Evolutionary conservation across 2,797 vertebrate genomes (phyloP), one percentile per base, ranked within the genome.

Genomic region (Dermochelys coriacea): DNA sequence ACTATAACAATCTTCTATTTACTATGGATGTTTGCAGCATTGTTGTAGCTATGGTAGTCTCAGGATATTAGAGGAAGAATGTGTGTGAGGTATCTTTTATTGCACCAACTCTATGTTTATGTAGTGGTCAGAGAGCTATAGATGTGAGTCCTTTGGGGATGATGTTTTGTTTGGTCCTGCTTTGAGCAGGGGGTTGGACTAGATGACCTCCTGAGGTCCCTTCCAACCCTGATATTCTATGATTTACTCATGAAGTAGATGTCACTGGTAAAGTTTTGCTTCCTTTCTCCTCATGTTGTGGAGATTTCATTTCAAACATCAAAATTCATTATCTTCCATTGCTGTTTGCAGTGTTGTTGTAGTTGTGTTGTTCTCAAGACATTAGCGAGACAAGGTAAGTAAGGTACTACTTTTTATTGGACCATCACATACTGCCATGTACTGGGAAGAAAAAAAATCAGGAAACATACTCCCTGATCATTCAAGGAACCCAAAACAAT

Each of bases 1-100:
- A 0, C 59, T 88, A 29, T 0, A 57, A 37, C 1, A 2, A 50
- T 1, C 2, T 18, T 3, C 3, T 61, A 4, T 79, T 83, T 86
- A 77, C 23, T 41, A 71, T 71, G 37, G 5, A 21, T 37, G 64
- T 23, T 71, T 71, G n/a, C n/a, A 71, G 10, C 19, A 3, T 37
- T 41, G 64, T 37, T 71, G n/a, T 71, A 71, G 64, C n/a, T 19
- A 71, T 71, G 68, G 21, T 71, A 37, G 10, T 25, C n/a, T 37
- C 37, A 71, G 37, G 34, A 41, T 71, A 71, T 41, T 23, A 41
- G n/a, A 61, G 12, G 34, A 19, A 64, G 8, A 71, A 41, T 41
- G 19, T 71, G n/a, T 21, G 21, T 41, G 68, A 71, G 19, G 68
- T 41, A 71, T 19, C 21, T 71, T 41, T 71, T 41, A 71, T 71